Evolutionary conservation across 2,888 invertebrate species (phyloP), one percentile per base, ranked within the genome.

Genomic region (Chrysolina oricalcia): DNA sequence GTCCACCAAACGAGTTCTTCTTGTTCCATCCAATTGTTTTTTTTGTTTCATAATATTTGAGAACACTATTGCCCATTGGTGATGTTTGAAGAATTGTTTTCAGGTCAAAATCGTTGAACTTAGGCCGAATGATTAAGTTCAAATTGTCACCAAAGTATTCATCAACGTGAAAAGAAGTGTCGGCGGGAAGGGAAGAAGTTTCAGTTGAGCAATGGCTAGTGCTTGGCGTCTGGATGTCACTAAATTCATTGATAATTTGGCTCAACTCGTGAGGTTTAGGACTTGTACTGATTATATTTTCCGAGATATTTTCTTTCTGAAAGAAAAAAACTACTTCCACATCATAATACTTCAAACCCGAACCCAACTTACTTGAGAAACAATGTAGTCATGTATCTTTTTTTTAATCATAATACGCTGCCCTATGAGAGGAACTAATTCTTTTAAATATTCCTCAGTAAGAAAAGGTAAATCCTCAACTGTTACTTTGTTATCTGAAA

Each of bases 51-150:
- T 65, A 65, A 43, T 65, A 65, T 46, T 65, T 66, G 48, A 66
- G 66, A 35, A 66, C 48, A 64, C 64, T 64, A 41, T 64, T 64
- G 64, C 64, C 41, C 40, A 64, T 66, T 48, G 66, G 66, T 19
- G 66, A 66, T 48, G 66, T 66, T 35, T 66, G 48, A 27, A 66
- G 66, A 66, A 66, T 66, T 48, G 27, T 48, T 66, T 66, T 66
- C 41, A 66, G 50, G 27, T 66, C 66, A n/a, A 66, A 66, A 66
- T 66, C 66, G 15, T 48, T 66, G 66, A 66, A 66, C 35, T 66
- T 48, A 23, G 66, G 27, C 11, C 66, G 65, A 65, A 50, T 66
- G n/a, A 66, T 66, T 11, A 48, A 27, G 19, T 48, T 27, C 48
- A 65, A 65, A 65, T 43, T 65, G 46, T 65, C 65, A 65, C 65